Conservation (phyloP, 2,888 invertebrate genomes). For the Ophonus ardosiacus region DNA sequence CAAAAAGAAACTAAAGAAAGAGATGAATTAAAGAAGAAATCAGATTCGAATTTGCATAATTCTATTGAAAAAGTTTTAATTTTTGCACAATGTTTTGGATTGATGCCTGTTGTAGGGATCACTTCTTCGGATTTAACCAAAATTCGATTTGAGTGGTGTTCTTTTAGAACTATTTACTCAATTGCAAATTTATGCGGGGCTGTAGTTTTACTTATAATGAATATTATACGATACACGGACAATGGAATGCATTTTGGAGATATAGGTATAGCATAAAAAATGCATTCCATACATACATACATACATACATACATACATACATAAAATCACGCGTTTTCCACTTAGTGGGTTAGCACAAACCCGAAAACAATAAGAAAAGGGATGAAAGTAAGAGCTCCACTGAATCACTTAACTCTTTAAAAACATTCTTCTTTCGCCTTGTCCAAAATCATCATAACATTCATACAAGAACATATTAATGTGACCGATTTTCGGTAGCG, state of each 20-base stretch:
- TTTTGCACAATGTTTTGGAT: constrained; percentile 71
- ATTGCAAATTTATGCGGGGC: constrained; percentile 68
- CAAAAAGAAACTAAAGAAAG: constrained; percentile 9
- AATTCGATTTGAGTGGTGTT: constrained; percentile 70
- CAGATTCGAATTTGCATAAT: constrained; percentile 67
- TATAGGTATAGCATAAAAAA: constrained; percentile 38
- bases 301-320: too few species aligned
- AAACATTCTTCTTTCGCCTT: too few species aligned
- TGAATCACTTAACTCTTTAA: too few species aligned
- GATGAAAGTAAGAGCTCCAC: too few species aligned
- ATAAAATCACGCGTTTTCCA: too few species aligned
- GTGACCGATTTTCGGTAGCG: too few species aligned
- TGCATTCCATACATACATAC: too few species aligned
- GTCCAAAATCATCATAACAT: too few species aligned
- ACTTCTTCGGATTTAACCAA: constrained; percentile 66
- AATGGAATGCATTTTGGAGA: constrained; percentile 58
- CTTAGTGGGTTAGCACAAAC: too few species aligned
- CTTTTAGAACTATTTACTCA: constrained; percentile 68
- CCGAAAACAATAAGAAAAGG: too few species aligned
- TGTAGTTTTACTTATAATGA: constrained; percentile 65
- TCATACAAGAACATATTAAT: too few species aligned
- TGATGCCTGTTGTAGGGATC: constrained; percentile 70
- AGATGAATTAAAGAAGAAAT: constrained; percentile 5
- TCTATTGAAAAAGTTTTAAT: constrained; percentile 69
- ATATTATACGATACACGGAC: constrained; percentile 18